Evolutionary conservation across 1,140 invertebrate species (phyloP).

Genomic region (Contarinia nasturtii): DNA sequence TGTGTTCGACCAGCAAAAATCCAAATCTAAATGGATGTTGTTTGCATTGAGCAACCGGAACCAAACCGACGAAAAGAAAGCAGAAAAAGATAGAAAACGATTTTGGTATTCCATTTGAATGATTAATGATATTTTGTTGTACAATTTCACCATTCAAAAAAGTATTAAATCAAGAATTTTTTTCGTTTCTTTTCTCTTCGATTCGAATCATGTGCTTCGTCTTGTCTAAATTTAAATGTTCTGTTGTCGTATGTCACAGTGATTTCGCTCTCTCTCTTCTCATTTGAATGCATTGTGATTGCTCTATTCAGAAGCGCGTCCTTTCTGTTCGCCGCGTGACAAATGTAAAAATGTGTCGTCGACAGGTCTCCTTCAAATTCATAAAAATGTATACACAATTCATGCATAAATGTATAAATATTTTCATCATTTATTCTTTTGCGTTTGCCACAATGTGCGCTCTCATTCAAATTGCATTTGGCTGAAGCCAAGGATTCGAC

Average conservation of each 20-base stretch:
- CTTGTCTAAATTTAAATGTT: no score
- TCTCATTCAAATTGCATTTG: not conserved
- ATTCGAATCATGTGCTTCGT: no score
- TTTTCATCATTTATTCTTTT: not conserved
- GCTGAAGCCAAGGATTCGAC: no score
- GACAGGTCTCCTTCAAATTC: not conserved
- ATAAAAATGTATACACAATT: not conserved
- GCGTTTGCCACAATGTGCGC: not conserved
- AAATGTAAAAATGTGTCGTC: slow-evolving; percentile 1
- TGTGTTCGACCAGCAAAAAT: no score
- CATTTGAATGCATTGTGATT: no score
- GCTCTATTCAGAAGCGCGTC: no score
- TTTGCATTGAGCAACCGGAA: no score
- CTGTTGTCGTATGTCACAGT: no score
- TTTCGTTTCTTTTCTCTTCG: not conserved
- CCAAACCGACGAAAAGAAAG: not conserved
- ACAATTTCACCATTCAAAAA: not conserved
- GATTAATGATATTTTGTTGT: not conserved
- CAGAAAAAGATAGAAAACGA: not conserved
- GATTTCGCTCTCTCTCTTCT: no score
- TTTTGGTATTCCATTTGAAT: not conserved
- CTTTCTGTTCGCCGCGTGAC: no score
- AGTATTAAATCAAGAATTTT: not conserved
- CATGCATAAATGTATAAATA: not conserved
- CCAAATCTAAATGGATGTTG: no score